These are phyloP conservation scores for Pseudomyrmex pallidus DNA, from an alignment of 1,140 invertebrate species.

Conservation along the genomic window DNA sequence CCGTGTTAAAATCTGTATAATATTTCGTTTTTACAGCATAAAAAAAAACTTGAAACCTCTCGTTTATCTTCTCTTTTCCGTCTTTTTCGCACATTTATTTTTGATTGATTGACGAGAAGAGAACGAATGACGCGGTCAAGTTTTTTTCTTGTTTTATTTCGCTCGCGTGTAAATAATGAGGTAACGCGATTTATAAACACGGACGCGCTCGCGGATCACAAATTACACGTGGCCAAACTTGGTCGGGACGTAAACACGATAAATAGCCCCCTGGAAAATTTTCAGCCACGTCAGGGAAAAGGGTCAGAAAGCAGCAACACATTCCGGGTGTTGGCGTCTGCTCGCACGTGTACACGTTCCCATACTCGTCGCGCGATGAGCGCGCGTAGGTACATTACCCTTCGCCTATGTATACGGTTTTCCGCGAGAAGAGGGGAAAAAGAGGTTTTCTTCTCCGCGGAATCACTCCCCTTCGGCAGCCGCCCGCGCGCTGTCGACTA, in stretches of 20 bases:
- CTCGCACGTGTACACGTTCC: constrained; percentile 35
- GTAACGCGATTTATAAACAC: background rate
- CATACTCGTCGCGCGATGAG: constrained; percentile 23
- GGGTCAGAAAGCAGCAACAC: constrained; percentile 42
- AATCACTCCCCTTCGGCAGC: too few species aligned
- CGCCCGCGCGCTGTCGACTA: too few species aligned
- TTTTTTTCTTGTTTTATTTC: background rate
- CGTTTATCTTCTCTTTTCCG: background rate
- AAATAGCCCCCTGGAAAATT: constrained; percentile 50
- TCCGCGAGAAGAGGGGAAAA: too few species aligned
- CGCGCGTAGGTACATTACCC: constrained; percentile 1
- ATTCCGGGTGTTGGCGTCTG: background rate
- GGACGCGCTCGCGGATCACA: background rate
- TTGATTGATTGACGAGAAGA: constrained; percentile 2
- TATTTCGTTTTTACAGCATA: background rate
- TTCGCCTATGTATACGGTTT: background rate
- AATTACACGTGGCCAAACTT: constrained; percentile 37
- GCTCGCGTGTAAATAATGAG: background rate
- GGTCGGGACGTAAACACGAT: constrained; percentile 35
- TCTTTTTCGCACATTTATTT: background rate
- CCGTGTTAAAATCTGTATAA: background rate
- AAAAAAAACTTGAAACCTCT: constrained; percentile 1
- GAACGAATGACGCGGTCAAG: background rate
- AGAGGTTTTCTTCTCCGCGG: too few species aligned
- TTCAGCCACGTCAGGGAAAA: constrained; percentile 35